phyloP scores from a whole-genome alignment of 2,113 vertebrate species.

The Aleadryas rufinucha region DNA sequence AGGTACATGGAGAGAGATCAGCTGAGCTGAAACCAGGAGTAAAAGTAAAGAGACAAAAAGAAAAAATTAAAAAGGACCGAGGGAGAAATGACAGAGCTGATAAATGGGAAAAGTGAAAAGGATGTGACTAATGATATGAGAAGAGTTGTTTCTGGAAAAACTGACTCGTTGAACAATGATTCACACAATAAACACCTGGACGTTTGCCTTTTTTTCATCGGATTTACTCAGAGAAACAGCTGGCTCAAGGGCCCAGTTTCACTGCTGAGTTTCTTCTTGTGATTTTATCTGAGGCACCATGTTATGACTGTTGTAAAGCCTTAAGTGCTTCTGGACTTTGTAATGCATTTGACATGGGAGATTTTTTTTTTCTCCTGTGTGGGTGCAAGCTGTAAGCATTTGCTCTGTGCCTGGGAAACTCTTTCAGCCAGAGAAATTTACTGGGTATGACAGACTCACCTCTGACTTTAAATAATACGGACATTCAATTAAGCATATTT shows the following conservation, averaged over 20 bases:
- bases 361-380: background rate
- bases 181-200: slow-evolving; percentile 52
- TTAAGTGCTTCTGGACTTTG: slow-evolving; percentile 51
- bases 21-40: background rate
- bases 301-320: slow-evolving; percentile 53
- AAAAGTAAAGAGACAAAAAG: background rate
- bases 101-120: slow-evolving; percentile 1
- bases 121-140: slow-evolving; percentile 33
- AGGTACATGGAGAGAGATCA: background rate
- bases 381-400: background rate
- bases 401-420: background rate
- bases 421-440: background rate
- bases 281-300: slow-evolving; percentile 43
- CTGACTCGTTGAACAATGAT: slow-evolving; percentile 28
- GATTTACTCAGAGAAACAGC: slow-evolving; percentile 23
- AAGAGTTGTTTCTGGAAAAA: slow-evolving; percentile 63
- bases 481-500: background rate
- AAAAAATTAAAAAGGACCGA: background rate
- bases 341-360: slow-evolving; percentile 16
- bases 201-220: background rate
- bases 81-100: background rate
- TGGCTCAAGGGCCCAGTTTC: background rate
- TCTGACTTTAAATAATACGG: background rate
- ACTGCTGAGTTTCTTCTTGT: background rate
- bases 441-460: background rate